Percentiles rank a stretch among this genome's conserved stretches.
Conservation (phyloP, 2,888 invertebrate species). For the Meghimatium bilineatum region DNA sequence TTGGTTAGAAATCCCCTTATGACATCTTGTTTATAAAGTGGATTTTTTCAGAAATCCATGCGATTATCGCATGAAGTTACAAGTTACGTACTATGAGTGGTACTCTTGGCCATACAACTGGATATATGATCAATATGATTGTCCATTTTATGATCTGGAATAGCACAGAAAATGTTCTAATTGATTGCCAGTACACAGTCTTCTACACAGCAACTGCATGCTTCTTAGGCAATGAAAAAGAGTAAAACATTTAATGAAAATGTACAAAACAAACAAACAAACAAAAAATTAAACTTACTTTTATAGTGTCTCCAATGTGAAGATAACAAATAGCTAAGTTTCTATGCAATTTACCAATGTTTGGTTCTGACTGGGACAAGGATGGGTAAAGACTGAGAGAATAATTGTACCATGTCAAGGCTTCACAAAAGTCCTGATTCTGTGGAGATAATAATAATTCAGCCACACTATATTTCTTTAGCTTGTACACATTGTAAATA, state of each 20-base stretch:
- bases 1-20: too few species aligned
- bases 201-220: too few species aligned
- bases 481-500: not conserved
- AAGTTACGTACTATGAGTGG: too few species aligned
- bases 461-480: not conserved
- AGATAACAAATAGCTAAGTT: conserved; percentile 71
- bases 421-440: conserved; percentile 61
- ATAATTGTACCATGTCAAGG: conserved; percentile 74
- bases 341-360: conserved; percentile 72
- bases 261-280: not conserved
- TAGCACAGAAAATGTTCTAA: too few species aligned
- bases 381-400: conserved; percentile 68
- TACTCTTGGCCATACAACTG: too few species aligned
- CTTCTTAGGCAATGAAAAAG: not conserved
- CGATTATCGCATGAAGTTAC: too few species aligned
- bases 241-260: not conserved
- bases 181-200: too few species aligned
- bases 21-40: too few species aligned
- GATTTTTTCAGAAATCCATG: too few species aligned
- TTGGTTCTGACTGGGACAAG: conserved; percentile 51
- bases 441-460: conserved; percentile 45
- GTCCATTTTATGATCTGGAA: too few species aligned
- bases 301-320: conserved; percentile 58
- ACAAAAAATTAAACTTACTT: conserved; percentile 56
- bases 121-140: too few species aligned